These are phyloP conservation scores for Calidris pygmaea DNA, from an alignment of 2,113 vertebrate genomes.

Conservation along the genomic window DNA sequence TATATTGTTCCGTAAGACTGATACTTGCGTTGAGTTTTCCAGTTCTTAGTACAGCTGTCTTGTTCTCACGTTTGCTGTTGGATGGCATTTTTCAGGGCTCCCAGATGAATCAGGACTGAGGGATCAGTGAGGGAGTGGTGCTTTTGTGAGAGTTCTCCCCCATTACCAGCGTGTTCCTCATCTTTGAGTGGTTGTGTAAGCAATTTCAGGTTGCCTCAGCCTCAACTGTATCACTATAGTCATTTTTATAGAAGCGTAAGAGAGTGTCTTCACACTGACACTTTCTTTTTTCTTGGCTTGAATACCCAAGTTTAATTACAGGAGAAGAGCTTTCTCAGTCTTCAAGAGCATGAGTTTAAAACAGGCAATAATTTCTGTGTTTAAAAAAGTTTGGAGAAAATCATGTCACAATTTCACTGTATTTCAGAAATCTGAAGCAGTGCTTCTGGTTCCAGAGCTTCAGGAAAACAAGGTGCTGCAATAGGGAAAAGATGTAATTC, in stretches of 20 bases:
- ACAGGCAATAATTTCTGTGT: not conserved
- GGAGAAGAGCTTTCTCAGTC: not conserved
- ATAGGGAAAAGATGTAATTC: not conserved
- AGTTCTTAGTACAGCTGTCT: not conserved
- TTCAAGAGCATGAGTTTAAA: not conserved
- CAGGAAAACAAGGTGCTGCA: not conserved
- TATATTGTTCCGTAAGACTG: not conserved
- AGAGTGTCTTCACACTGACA: not conserved
- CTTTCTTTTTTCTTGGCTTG: not conserved
- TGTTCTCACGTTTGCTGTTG: not conserved
- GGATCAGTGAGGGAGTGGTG: not conserved
- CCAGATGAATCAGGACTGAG: not conserved
- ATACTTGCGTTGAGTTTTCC: not conserved
- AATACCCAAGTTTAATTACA: not conserved
- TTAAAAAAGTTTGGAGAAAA: not conserved
- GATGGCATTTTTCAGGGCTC: not conserved
- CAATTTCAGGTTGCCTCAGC: not conserved
- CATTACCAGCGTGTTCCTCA: not conserved
- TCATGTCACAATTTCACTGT: not conserved
- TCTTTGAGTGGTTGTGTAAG: not conserved
- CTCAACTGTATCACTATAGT: not conserved
- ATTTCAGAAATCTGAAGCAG: not conserved
- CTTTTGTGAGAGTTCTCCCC: not conserved
- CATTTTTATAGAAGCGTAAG: not conserved
- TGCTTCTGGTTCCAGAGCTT: not conserved